These are phyloP conservation scores for Scaptomyza cyrtandrae DNA, from an alignment of 2,888 invertebrate genomes.

Conservation along the genomic window DNA sequence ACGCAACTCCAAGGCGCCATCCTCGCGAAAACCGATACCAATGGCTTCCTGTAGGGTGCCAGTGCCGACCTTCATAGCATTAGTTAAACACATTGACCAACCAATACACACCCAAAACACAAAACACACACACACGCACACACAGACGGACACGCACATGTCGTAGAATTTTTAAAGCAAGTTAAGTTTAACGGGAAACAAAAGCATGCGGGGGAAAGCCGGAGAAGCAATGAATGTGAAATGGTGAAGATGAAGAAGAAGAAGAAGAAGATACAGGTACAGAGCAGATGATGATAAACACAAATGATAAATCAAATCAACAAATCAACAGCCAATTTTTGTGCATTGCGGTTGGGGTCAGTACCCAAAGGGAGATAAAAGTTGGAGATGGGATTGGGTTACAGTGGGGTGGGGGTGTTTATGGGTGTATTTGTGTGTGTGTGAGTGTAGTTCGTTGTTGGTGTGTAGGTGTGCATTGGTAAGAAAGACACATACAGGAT, in stretches of 20 bases:
- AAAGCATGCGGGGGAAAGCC: constrained; percentile 30
- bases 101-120: constrained; percentile 55
- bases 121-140: constrained; percentile 37
- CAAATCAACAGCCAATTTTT: constrained; percentile 72
- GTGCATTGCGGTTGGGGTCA: constrained; percentile 41
- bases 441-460: constrained; percentile 22
- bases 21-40: constrained; percentile 88
- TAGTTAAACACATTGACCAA: constrained; percentile 74
- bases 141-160: constrained; percentile 32
- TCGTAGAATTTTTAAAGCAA: constrained; percentile 36
- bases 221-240: constrained; percentile 16
- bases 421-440: constrained; percentile 4
- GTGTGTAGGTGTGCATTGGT: constrained; percentile 19
- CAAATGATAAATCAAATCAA: constrained; percentile 52
- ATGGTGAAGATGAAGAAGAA: not conserved
- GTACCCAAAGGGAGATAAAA: constrained; percentile 1
- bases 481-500: constrained; percentile 12
- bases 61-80: constrained; percentile 85
- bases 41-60: constrained; percentile 85
- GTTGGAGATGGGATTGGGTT: not conserved
- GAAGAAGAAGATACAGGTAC: not conserved
- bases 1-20: constrained; percentile 93
- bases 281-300: constrained; percentile 20
- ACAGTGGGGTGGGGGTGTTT: not conserved
- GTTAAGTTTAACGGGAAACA: constrained; percentile 16